These are phyloP conservation scores for Entomobrya multifasciata DNA, from an alignment of 2,888 invertebrate species.

Conservation along the genomic window DNA sequence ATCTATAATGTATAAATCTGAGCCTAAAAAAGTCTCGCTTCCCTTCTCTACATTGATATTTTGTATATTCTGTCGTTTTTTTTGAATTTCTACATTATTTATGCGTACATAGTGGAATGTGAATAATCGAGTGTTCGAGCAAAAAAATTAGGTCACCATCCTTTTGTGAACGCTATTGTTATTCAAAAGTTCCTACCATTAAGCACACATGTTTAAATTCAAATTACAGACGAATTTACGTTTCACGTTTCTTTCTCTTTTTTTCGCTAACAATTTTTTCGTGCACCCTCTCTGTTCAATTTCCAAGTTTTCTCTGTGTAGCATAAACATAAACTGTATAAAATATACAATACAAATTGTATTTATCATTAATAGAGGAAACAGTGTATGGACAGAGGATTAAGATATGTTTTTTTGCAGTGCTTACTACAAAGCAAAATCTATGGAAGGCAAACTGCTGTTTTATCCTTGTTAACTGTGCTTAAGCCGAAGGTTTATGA, in stretches of 20 bases:
- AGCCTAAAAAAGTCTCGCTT: background rate
- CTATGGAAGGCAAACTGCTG: background rate
- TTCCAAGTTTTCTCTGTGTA: no score
- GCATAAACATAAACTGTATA: background rate
- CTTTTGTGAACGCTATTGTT: background rate
- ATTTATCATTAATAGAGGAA: no score
- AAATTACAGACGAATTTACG: conserved; percentile 30
- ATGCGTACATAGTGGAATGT: background rate
- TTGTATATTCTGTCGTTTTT: background rate
- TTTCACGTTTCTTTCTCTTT: background rate
- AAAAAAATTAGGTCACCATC: conserved; percentile 35
- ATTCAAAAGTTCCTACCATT: background rate
- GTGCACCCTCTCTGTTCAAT: background rate
- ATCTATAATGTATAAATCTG: no score
- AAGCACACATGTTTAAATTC: conserved; percentile 43
- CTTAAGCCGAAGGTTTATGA: conserved; percentile 31
- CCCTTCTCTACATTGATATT: background rate
- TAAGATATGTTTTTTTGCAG: background rate
- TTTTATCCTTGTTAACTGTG: conserved; percentile 1
- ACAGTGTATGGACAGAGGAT: no score
- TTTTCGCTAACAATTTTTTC: background rate
- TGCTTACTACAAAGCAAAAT: background rate
- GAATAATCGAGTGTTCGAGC: conserved; percentile 4
- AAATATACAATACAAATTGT: background rate
- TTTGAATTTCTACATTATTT: background rate